Evolutionary conservation across 1,140 invertebrate species (phyloP).

Genomic region (Lepidurus packardi): DNA sequence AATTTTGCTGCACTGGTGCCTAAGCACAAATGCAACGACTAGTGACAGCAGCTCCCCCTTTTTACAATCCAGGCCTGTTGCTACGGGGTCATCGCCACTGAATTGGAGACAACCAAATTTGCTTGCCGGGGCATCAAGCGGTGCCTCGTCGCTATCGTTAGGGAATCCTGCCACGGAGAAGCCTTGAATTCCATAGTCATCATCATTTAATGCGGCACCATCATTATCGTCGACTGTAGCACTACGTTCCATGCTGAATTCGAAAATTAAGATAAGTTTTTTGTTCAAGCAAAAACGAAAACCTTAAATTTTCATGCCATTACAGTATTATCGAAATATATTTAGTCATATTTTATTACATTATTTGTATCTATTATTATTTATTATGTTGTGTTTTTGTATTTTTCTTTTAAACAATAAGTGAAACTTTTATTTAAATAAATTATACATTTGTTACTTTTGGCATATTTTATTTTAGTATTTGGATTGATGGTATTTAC

Average conservation of each 20-base stretch:
- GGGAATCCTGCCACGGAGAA: background rate
- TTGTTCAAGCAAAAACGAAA: background rate
- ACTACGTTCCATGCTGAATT: background rate
- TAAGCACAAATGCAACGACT: background rate
- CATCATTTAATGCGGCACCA: background rate
- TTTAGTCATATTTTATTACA: background rate
- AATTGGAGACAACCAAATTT: slow-evolving; percentile 1
- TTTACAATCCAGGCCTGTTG: slow-evolving; percentile 12
- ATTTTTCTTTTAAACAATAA: slow-evolving; percentile 8
- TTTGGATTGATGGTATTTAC: background rate
- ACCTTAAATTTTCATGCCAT: background rate
- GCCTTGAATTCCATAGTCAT: background rate
- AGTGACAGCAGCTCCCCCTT: slow-evolving; percentile 23
- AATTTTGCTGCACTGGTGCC: slow-evolving; percentile 22
- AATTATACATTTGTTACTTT: background rate
- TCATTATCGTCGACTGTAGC: background rate
- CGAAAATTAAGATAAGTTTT: background rate
- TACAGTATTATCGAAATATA: slow-evolving; percentile 8
- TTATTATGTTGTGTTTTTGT: background rate
- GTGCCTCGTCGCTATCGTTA: background rate
- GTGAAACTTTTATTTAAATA: background rate
- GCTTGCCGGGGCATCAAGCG: background rate
- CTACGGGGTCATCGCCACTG: slow-evolving; percentile 2
- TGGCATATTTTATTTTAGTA: background rate
- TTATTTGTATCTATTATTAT: slow-evolving; percentile 1